Conservation (phyloP, 1,140 invertebrate genomes). For the Triops longicaudatus region DNA sequence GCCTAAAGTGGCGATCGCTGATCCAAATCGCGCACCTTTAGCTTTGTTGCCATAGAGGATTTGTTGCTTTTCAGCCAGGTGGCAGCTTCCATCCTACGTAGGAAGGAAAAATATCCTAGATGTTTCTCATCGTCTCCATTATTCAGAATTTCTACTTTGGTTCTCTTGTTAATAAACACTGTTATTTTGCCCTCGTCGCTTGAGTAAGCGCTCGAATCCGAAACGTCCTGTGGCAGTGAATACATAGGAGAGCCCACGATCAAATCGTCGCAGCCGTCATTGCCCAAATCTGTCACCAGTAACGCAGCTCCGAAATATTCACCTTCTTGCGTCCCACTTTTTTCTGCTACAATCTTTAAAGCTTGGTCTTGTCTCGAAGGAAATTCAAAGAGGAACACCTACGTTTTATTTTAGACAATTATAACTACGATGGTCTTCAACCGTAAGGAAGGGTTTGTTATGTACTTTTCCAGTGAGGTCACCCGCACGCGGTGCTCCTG, state of each 20-base stretch:
- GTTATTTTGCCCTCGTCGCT: conserved; percentile 53
- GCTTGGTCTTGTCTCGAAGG: conserved; percentile 26
- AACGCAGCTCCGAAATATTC: conserved; percentile 68
- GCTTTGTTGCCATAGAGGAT: conserved; percentile 28
- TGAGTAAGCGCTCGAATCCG: conserved; percentile 31
- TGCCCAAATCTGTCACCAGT: conserved; percentile 58
- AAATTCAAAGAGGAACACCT: conserved; percentile 39
- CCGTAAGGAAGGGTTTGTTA: not conserved
- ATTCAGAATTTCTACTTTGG: conserved; percentile 13
- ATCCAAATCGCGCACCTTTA: conserved; percentile 41
- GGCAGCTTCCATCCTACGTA: no score
- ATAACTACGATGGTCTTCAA: not conserved
- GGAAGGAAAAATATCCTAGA: no score
- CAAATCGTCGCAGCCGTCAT: conserved; percentile 59
- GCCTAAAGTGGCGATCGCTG: conserved; percentile 39
- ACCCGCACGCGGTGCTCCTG: conserved; percentile 46
- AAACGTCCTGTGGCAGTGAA: conserved; percentile 27
- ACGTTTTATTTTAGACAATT: conserved; percentile 8
- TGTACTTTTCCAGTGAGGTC: conserved; percentile 41
- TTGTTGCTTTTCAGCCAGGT: not conserved
- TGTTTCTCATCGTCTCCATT: not conserved
- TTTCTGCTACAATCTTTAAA: conserved; percentile 33
- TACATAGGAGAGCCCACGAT: conserved; percentile 69
- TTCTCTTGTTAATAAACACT: conserved; percentile 42
- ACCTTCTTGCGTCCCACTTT: conserved; percentile 54